Conservation (phyloP, 2,888 invertebrate genomes). For the Oscheius sp. region DNA sequence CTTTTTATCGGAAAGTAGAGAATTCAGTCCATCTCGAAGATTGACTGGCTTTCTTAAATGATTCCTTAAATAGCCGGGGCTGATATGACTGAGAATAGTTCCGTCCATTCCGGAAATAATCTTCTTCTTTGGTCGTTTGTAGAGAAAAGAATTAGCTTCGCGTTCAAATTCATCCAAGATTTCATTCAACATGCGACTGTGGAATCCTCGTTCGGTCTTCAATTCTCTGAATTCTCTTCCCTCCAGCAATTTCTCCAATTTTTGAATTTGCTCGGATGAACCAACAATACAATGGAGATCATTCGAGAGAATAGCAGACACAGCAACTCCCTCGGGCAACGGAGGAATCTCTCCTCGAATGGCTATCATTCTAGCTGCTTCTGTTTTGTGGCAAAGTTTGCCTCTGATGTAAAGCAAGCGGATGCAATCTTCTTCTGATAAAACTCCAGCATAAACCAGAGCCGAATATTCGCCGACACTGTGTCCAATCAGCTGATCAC, state of each 20-base stretch:
- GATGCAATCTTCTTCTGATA: constrained; percentile 33
- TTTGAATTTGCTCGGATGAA: constrained; percentile 29
- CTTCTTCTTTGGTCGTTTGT: constrained; percentile 26
- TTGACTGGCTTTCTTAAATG: constrained; percentile 57
- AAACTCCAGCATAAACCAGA: constrained; percentile 34
- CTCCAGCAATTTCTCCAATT: neutral
- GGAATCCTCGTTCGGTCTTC: constrained; percentile 57
- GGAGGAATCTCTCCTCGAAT: constrained; percentile 34
- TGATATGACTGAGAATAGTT: constrained; percentile 14
- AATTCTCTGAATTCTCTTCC: constrained; percentile 43
- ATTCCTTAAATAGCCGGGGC: constrained; percentile 43
- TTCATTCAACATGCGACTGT: constrained; percentile 57
- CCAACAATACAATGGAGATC: constrained; percentile 49
- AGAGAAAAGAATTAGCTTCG: constrained; percentile 2
- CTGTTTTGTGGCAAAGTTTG: constrained; percentile 44
- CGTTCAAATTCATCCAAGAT: constrained; percentile 45
- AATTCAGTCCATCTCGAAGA: constrained; percentile 45
- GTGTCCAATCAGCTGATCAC: constrained; percentile 54
- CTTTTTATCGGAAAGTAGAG: constrained; percentile 32
- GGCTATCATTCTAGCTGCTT: constrained; percentile 58
- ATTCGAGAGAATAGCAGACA: constrained; percentile 52
- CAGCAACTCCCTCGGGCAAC: constrained; percentile 48
- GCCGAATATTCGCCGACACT: constrained; percentile 66
- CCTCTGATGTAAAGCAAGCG: constrained; percentile 47
- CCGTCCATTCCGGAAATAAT: constrained; percentile 63